These are phyloP conservation scores for Aegotheles bennettii DNA, from an alignment of 2,113 vertebrate genomes.

Conservation along the genomic window DNA sequence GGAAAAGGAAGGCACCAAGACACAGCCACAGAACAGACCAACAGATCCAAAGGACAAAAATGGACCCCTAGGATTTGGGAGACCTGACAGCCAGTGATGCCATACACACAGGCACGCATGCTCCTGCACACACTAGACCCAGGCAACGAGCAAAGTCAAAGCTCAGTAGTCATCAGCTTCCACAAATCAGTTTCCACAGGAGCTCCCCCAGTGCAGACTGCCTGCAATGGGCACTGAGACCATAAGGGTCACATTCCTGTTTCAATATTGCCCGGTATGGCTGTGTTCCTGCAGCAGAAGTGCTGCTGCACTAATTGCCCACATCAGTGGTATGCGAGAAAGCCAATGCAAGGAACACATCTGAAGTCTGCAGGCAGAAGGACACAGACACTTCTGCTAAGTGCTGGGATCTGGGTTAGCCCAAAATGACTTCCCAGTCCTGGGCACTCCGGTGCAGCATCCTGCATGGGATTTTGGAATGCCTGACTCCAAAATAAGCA, in stretches of 20 bases:
- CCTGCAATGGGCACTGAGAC: background rate
- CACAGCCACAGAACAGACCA: background rate
- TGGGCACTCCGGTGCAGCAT: background rate
- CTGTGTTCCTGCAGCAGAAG: background rate
- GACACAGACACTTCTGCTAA: background rate
- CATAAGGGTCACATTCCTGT: background rate
- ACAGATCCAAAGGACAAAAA: background rate
- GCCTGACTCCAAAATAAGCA: background rate
- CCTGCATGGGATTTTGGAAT: background rate
- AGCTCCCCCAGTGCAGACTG: too few relatives aligned
- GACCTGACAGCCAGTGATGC: background rate
- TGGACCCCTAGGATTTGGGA: background rate
- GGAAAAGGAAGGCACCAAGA: background rate
- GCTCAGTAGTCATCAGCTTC: background rate
- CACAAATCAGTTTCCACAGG: background rate
- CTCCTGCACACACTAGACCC: rapidly evolving
- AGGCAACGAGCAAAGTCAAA: background rate
- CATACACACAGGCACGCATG: background rate
- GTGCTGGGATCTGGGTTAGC: background rate
- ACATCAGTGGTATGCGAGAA: rapidly evolving
- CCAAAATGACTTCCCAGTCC: background rate
- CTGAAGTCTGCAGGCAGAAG: background rate
- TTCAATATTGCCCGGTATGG: background rate
- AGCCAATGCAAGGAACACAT: background rate
- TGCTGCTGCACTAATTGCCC: background rate